Conservation (phyloP, 1,140 invertebrate genomes). For the Calephelis virginiensis region DNA sequence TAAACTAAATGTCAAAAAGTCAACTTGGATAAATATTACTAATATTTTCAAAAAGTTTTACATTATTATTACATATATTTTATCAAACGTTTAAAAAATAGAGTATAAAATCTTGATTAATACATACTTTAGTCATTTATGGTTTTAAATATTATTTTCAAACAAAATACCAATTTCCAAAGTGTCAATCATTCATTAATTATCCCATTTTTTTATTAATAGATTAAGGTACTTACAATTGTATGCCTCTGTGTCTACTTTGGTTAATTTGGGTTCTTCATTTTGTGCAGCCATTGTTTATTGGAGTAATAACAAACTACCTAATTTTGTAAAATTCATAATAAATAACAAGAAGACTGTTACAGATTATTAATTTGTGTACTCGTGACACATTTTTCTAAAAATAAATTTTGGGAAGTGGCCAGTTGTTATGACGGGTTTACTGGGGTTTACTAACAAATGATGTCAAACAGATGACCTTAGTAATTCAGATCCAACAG, state of each 20-base stretch:
- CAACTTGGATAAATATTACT: too few relatives aligned
- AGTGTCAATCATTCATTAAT: too few relatives aligned
- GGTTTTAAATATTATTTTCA: too few relatives aligned
- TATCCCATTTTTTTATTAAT: neutral
- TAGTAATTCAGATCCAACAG: conserved; percentile 52
- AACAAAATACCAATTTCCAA: too few relatives aligned
- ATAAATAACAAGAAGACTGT: conserved; percentile 45
- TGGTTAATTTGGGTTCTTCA: neutral
- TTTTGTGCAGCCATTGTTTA: neutral
- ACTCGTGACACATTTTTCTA: conserved; percentile 62
- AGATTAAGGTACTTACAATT: conserved; percentile 41
- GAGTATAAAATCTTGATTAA: too few relatives aligned
- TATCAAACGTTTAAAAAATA: too few relatives aligned
- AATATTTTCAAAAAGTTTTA: too few relatives aligned
- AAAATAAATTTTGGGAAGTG: conserved; percentile 69
- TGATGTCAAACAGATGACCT: conserved; percentile 56
- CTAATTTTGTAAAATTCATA: conserved; percentile 44
- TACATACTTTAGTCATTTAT: too few relatives aligned
- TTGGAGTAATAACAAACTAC: conserved; percentile 23
- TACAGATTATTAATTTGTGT: conserved; percentile 56
- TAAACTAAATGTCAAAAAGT: too few relatives aligned
- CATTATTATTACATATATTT: too few relatives aligned
- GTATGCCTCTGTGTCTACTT: conserved; percentile 38
- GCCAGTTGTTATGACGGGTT: conserved; percentile 71
- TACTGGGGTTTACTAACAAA: conserved; percentile 52